Evolutionary conservation across 2,888 invertebrate genomes (phyloP).

Genomic region (Protophormia terraenovae): DNA sequence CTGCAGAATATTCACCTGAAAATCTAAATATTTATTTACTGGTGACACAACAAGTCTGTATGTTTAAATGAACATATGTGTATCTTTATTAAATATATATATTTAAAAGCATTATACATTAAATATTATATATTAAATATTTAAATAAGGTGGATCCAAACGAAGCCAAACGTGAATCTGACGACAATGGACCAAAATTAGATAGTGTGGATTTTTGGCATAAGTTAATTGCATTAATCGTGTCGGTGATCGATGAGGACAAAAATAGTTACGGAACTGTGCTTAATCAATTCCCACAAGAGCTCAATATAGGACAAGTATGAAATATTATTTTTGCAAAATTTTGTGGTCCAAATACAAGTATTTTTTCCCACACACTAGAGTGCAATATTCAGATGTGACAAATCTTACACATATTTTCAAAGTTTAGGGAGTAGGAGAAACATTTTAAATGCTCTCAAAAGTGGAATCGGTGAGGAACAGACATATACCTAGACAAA

Average conservation of each 20-base stretch:
- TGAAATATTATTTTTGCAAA: conserved; percentile 34
- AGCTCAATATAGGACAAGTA: conserved; percentile 98
- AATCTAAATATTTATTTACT: too few relatives aligned
- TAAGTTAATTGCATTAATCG: conserved; percentile 97
- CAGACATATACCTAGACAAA: too few relatives aligned
- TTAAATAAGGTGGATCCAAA: conserved; percentile 96
- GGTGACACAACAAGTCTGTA: too few relatives aligned
- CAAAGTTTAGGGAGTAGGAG: too few relatives aligned
- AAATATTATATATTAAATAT: background rate
- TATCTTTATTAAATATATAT: background rate
- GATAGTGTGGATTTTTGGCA: conserved; percentile 99
- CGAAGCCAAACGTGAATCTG: conserved; percentile 92
- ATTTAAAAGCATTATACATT: too few relatives aligned
- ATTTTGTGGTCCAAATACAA: too few relatives aligned
- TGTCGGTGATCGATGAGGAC: conserved; percentile 99
- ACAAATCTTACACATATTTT: too few relatives aligned
- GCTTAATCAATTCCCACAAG: conserved; percentile 99
- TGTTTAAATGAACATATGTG: background rate
- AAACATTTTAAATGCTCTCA: too few relatives aligned
- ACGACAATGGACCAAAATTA: conserved; percentile 92
- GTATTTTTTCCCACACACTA: background rate
- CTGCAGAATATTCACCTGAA: background rate
- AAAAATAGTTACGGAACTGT: conserved; percentile 98
- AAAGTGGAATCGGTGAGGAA: too few relatives aligned
- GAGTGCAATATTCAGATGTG: too few relatives aligned